These are phyloP conservation scores for Synanthedon formicaeformis DNA, from an alignment of 2,888 invertebrate species.

Conservation along the genomic window DNA sequence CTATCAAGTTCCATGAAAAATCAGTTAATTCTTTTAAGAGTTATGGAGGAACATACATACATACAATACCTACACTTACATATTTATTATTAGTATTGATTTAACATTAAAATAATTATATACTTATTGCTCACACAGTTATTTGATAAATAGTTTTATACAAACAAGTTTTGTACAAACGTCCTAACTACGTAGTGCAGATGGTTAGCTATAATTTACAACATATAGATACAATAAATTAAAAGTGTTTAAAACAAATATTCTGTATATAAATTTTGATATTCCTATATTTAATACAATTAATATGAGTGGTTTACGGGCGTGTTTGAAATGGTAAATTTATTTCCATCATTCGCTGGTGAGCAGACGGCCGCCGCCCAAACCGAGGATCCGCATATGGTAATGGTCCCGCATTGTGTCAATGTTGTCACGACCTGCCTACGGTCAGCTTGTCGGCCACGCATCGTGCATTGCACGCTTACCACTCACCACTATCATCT, in stretches of 20 bases:
- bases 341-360: slow-evolving; percentile 69
- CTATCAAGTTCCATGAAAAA: too few species aligned
- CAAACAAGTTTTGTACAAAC: too few species aligned
- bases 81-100: too few species aligned
- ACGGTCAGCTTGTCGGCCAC: slow-evolving; percentile 56
- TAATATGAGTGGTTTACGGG: neutral
- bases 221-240: neutral
- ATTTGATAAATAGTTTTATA: too few species aligned
- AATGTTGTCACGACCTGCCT: slow-evolving; percentile 54
- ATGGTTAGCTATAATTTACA: too few species aligned
- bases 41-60: too few species aligned
- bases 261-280: too few species aligned
- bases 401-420: slow-evolving; percentile 67
- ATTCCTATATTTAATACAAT: neutral
- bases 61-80: too few species aligned
- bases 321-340: slow-evolving; percentile 39
- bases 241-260: neutral
- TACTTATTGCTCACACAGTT: too few species aligned
- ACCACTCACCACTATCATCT: slow-evolving; percentile 36
- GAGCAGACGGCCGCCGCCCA: slow-evolving; percentile 84
- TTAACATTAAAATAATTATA: too few species aligned
- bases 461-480: slow-evolving; percentile 65
- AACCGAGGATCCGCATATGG: slow-evolving; percentile 94
- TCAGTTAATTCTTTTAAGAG: too few species aligned
- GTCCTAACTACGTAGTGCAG: too few species aligned